Evolutionary conservation across 2,797 vertebrate genomes (phyloP).

Genomic region (Garrulus glandarius): DNA sequence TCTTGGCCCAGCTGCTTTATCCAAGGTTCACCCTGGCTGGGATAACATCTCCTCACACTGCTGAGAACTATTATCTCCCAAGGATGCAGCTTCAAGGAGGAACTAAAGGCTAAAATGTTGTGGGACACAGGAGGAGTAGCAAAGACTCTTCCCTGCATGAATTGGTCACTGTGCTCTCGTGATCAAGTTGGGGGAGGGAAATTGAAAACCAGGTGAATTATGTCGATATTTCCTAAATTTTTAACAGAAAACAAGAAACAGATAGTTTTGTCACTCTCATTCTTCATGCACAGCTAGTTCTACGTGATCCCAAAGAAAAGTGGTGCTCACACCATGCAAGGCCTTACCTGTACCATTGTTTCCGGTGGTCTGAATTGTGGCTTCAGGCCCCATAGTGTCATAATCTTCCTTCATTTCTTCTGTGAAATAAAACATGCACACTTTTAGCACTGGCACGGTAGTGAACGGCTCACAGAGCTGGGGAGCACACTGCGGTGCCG

Average conservation of each 20-base stretch:
- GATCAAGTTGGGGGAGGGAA: background rate
- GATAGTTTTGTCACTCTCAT: background rate
- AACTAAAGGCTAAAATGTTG: background rate
- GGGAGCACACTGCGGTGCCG: slow-evolving; percentile 60
- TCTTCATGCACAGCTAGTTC: background rate
- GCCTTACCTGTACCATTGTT: slow-evolving; percentile 95
- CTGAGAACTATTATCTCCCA: background rate
- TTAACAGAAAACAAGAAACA: background rate
- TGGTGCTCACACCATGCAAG: background rate
- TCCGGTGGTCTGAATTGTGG: slow-evolving; percentile 85
- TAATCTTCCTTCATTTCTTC: slow-evolving; percentile 99
- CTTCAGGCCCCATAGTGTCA: slow-evolving; percentile 91
- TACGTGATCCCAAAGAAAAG: background rate
- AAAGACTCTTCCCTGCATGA: background rate
- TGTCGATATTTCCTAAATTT: background rate
- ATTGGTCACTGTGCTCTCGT: rapidly evolving
- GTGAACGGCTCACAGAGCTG: slow-evolving; percentile 66
- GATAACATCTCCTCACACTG: background rate
- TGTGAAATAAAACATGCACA: slow-evolving; percentile 72
- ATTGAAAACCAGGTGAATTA: background rate
- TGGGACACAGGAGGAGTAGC: background rate
- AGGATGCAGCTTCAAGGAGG: background rate
- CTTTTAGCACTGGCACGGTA: slow-evolving; percentile 62
- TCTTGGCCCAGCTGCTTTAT: background rate
- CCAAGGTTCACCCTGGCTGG: background rate